These are phyloP conservation scores for Schrankia costaestrigalis DNA, from an alignment of 2,888 invertebrate species.

Conservation along the genomic window DNA sequence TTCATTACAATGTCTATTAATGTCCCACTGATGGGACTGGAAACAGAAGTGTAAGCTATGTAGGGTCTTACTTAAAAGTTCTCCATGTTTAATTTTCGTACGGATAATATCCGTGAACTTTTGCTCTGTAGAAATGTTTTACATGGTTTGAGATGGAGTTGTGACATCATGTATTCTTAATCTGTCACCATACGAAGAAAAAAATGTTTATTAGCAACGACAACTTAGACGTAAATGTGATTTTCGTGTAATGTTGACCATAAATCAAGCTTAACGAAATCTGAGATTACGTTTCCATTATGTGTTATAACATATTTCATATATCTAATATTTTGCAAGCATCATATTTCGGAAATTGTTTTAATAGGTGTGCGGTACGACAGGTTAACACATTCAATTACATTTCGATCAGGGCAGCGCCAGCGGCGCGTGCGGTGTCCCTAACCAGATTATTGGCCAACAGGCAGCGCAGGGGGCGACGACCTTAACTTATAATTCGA, in stretches of 20 bases:
- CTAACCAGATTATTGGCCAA: slow-evolving; percentile 66
- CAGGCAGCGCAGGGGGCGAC: slow-evolving; percentile 25
- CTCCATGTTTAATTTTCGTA: too few relatives aligned
- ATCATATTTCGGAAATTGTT: slow-evolving; percentile 23
- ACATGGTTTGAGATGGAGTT: too few relatives aligned
- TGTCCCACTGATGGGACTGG: too few relatives aligned
- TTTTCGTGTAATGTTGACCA: not conserved
- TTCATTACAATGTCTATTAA: too few relatives aligned
- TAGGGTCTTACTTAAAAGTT: too few relatives aligned
- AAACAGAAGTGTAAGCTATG: too few relatives aligned
- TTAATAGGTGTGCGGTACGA: slow-evolving; percentile 43
- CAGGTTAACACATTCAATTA: slow-evolving; percentile 70
- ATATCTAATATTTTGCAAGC: not conserved
- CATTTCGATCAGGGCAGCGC: slow-evolving; percentile 63
- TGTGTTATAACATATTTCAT: not conserved
- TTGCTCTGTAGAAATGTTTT: too few relatives aligned
- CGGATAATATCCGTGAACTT: too few relatives aligned
- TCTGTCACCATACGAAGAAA: too few relatives aligned
- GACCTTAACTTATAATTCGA: slow-evolving; percentile 40
- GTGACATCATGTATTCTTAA: too few relatives aligned
- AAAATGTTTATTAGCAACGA: too few relatives aligned
- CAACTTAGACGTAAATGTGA: too few relatives aligned
- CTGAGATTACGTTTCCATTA: not conserved
- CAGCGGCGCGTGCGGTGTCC: slow-evolving; percentile 61
- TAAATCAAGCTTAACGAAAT: not conserved